Conservation (phyloP, 2,797 vertebrate species). For the Nothura maculosa region DNA sequence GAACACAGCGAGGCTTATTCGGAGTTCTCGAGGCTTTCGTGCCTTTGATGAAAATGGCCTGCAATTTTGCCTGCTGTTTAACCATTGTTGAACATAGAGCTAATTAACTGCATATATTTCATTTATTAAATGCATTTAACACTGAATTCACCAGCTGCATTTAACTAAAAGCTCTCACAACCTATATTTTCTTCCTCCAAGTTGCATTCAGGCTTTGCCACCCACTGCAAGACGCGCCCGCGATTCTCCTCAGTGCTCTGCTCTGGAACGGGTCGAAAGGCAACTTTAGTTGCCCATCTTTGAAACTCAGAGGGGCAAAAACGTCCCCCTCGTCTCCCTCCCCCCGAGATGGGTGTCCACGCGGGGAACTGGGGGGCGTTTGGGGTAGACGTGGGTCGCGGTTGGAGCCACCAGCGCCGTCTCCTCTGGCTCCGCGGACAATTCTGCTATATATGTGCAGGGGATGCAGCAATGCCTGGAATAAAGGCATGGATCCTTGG, state of each 20-base stretch:
- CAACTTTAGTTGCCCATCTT: neutral
- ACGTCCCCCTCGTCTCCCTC: neutral
- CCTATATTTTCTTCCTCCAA: no score
- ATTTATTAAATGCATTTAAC: neutral
- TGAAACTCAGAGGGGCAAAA: neutral
- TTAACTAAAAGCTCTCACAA: neutral
- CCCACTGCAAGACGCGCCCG: neutral
- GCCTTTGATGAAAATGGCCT: neutral
- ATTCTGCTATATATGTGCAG: neutral
- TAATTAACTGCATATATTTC: neutral
- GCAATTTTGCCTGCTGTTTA: neutral
- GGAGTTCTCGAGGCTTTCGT: neutral
- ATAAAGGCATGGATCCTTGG: neutral
- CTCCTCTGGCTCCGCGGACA: neutral
- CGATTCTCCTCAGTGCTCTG: neutral
- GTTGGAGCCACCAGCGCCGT: neutral
- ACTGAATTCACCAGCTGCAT: neutral
- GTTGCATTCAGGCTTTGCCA: neutral
- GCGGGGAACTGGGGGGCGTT: neutral
- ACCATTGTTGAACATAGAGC: neutral
- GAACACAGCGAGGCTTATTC: neutral
- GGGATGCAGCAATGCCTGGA: neutral
- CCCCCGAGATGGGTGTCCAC: neutral
- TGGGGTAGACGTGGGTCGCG: neutral
- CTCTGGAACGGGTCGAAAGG: fast-evolving